Evolutionary conservation across 2,888 invertebrate genomes (phyloP), one percentile per base, ranked within the genome.

Genomic region (Euplexia lucipara): DNA sequence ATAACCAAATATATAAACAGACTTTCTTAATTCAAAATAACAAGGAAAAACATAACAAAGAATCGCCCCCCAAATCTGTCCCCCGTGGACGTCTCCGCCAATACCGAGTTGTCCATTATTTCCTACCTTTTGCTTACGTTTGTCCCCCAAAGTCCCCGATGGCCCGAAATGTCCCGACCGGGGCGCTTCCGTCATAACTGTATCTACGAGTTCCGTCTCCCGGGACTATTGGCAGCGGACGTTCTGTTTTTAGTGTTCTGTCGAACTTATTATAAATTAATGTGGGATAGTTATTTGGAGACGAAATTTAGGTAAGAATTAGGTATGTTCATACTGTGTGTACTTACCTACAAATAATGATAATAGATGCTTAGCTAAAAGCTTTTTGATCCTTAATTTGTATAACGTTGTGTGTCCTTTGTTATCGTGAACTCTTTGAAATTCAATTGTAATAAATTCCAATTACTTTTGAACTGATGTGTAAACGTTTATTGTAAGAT

Each of bases 181-280:
- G 32, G 26, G 35, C 18, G 35, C 42, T 79, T 64, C 60, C 44
- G 61, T 70, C 77, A 70, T 74, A 69, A 69, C 58, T 65, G 68
- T 68, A 63, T 73, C 57, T 49, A 56, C 26, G 41, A 70, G 67
- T 76, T 70, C 64, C 57, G 48, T 60, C 65, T 56, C 71, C 12
- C 16, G 64, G 60, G 70, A 67, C 48, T 39, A 39, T 64, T 64
- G 70, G 37, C 48, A 48, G 42, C 42, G n/a, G n/a, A 57, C 34
- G 26, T 52, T 45, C 35, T 56, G 63, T 67, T 67, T 63, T 70
- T 62, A 44, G 18, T 53, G 37, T 67, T 52, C 49, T 32, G 32
- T 18, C n/a, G 53, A 59, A 51, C 9, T 49, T 62, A 47, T 70
- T 58, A 42, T 59, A 59, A 57, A 53, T 47, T 26, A 42, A 56